Conservation (phyloP, 2,113 vertebrate genomes). For the Suricata suricatta region DNA sequence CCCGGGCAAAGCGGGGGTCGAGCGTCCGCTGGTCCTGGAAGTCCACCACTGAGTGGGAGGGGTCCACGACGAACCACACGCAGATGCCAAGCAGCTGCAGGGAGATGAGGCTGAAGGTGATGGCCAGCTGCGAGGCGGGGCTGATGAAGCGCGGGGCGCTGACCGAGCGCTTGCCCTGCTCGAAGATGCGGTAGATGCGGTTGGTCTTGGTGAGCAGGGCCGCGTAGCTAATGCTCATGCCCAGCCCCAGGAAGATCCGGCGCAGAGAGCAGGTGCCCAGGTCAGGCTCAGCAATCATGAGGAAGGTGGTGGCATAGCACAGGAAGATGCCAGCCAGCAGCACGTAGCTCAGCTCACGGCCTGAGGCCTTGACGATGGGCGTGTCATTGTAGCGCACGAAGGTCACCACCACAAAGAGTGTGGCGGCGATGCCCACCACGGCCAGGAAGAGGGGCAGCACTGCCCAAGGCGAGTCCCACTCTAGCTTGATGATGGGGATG, state of each 20-base stretch:
- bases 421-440: constrained; percentile 93
- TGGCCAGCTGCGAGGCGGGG: constrained; percentile 95
- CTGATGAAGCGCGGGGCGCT: constrained; percentile 96
- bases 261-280: constrained; percentile 93
- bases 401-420: constrained; percentile 92
- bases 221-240: constrained; percentile 98
- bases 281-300: constrained; percentile 95
- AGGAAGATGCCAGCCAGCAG: constrained; percentile 96
- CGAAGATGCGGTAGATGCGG: constrained; percentile 98
- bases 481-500: constrained; percentile 96
- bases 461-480: constrained; percentile 96
- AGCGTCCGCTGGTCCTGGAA: constrained; percentile 97
- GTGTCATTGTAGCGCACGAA: constrained; percentile 97
- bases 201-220: constrained; percentile 98
- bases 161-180: constrained; percentile 97
- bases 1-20: constrained; percentile 92
- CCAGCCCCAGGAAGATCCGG: constrained; percentile 94
- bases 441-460: constrained; percentile 95
- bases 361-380: constrained; percentile 96
- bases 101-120: constrained; percentile 97
- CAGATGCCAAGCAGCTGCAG: constrained; percentile 96
- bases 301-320: constrained; percentile 96
- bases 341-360: constrained; percentile 96
- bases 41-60: constrained; percentile 95
- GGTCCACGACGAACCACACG: constrained; percentile 97